Conservation (phyloP, 2,113 vertebrate species). For the Pluvialis apricaria region DNA sequence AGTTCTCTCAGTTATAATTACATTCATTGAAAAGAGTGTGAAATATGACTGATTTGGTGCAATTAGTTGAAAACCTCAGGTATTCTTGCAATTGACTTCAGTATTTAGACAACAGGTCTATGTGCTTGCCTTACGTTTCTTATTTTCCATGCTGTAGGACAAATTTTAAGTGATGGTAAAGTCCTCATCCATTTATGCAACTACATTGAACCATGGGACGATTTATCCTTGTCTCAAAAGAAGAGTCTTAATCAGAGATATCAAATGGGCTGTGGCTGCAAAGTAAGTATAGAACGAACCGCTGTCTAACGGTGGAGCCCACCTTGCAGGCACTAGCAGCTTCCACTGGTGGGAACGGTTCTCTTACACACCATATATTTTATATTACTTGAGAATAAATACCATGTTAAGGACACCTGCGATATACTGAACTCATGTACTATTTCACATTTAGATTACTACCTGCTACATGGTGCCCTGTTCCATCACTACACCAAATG, state of each 20-base stretch:
- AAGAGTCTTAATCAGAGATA: conserved; percentile 91
- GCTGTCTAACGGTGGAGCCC: not conserved
- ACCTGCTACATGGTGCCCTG: conserved; percentile 85
- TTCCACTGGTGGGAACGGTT: not conserved
- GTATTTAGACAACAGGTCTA: not conserved
- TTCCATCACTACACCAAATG: conserved; percentile 73
- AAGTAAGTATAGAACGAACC: conserved; percentile 73
- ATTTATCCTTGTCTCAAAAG: conserved; percentile 85
- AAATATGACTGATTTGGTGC: not conserved
- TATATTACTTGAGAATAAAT: not conserved
- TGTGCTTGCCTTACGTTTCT: not conserved
- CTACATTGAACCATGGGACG: conserved; percentile 88
- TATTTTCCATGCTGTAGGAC: conserved; percentile 71
- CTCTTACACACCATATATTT: not conserved
- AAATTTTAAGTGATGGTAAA: conserved; percentile 82
- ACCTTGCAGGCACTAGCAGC: not conserved
- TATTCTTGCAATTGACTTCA: not conserved
- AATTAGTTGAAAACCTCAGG: not conserved
- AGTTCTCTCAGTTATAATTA: not conserved
- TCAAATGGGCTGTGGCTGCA: conserved; percentile 90
- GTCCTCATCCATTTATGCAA: conserved; percentile 88
- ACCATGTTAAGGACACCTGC: not conserved
- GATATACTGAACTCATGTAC: not conserved
- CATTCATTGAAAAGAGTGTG: accelerated
- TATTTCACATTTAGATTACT: conserved; percentile 77